Conservation (phyloP, 2,797 vertebrate species). For the Phrynocephalus forsythii region DNA sequence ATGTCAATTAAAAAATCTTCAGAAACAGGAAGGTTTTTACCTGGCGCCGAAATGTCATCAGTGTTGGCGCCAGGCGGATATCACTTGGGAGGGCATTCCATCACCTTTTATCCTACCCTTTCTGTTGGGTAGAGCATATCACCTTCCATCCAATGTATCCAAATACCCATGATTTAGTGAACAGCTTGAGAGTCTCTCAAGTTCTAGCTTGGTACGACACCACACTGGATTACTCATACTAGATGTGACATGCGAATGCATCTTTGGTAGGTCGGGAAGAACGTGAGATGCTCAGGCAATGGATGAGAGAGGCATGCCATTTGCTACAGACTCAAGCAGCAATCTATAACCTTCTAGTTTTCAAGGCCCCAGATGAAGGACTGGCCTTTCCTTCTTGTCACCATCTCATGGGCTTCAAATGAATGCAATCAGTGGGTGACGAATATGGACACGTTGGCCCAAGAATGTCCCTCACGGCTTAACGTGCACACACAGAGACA, state of each 20-base stretch:
- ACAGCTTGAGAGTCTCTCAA: no score
- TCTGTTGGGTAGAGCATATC: background rate
- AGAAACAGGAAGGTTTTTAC: no score
- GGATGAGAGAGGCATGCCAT: background rate
- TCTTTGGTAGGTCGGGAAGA: background rate
- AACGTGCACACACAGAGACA: slow-evolving; percentile 1
- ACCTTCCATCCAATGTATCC: background rate
- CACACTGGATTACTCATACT: background rate
- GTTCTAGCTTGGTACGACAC: background rate
- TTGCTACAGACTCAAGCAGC: no score
- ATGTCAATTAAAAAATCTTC: no score
- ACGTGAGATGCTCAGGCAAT: background rate
- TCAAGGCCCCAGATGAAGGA: background rate
- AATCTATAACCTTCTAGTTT: background rate
- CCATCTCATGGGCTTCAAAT: background rate
- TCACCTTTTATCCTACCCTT: background rate
- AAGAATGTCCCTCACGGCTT: background rate
- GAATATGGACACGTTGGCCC: no score
- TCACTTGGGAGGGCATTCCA: no score
- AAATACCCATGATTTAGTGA: background rate
- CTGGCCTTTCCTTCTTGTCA: background rate
- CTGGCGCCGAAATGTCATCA: no score
- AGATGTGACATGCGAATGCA: background rate
- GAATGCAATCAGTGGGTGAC: background rate
- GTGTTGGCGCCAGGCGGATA: no score